Percentiles rank a stretch among this genome's conserved stretches.
Evolutionary conservation across 2,113 vertebrate species (phyloP).

Genomic region (Gavia stellata): DNA sequence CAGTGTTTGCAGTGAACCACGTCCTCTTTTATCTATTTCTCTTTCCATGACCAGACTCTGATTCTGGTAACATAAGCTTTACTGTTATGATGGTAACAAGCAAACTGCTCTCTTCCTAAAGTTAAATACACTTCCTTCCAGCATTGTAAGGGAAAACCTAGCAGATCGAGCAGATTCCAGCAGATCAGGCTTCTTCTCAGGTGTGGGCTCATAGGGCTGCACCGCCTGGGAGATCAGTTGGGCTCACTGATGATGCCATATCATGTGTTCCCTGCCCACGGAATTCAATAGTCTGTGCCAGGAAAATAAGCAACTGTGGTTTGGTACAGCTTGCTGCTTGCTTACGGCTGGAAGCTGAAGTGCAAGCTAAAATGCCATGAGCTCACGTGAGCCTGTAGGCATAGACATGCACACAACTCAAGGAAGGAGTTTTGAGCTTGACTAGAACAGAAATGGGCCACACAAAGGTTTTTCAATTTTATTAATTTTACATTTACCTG

Average conservation of each 20-base stretch:
- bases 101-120: background rate
- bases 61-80: background rate
- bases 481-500: background rate
- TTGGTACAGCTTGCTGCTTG: background rate
- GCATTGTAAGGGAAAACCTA: background rate
- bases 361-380: background rate
- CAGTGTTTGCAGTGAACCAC: background rate
- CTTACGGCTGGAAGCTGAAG: background rate
- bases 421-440: background rate
- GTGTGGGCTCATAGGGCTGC: rapidly evolving
- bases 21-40: background rate
- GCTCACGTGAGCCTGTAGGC: too few species aligned
- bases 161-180: too few species aligned
- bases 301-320: background rate
- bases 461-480: background rate
- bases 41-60: background rate
- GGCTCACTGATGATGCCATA: background rate
- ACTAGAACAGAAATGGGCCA: background rate
- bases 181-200: background rate
- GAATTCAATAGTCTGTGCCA: background rate
- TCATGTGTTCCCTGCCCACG: background rate
- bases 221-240: too few species aligned
- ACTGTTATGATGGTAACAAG: background rate
- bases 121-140: background rate
- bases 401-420: rapidly evolving